phyloP scores from a whole-genome alignment of 2,888 invertebrate genomes.

The Sesamia inferens region DNA sequence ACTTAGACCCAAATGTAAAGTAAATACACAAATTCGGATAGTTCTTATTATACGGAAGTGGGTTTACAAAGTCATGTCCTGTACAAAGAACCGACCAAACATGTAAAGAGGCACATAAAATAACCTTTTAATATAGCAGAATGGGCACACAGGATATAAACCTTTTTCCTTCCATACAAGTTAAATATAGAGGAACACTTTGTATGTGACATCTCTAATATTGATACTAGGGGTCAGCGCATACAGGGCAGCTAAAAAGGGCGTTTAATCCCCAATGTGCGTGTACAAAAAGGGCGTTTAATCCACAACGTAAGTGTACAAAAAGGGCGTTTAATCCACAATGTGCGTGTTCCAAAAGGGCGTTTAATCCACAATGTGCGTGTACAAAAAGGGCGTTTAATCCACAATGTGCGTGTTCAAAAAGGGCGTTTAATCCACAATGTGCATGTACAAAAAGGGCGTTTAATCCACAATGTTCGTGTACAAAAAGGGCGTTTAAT shows the following conservation, averaged over 20 bases:
- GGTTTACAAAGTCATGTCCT: not conserved
- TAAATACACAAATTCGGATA: not conserved
- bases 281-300: not conserved
- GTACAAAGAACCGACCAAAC: conserved; percentile 26
- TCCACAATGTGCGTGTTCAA: not conserved
- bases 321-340: not conserved
- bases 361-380: too few relatives aligned
- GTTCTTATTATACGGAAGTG: not conserved
- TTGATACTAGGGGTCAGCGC: conserved; percentile 1
- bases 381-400: not conserved
- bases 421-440: not conserved
- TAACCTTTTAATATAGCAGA: conserved; percentile 38
- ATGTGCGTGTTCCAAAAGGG: not conserved
- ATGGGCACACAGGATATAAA: not conserved
- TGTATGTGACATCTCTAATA: conserved; percentile 16
- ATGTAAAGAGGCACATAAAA: conserved; percentile 26
- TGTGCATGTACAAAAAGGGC: not conserved
- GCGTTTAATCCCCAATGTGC: too few relatives aligned
- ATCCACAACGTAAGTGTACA: not conserved
- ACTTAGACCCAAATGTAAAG: not conserved
- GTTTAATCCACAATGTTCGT: too few relatives aligned
- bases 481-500: not conserved
- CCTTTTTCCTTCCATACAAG: conserved; percentile 28
- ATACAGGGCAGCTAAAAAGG: not conserved
- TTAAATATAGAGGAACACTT: conserved; percentile 44